A percentile compares a stretch with the other conserved stretches of the same genome.
Conservation (phyloP, 2,888 invertebrate species). For the Polymixis lichenea region DNA sequence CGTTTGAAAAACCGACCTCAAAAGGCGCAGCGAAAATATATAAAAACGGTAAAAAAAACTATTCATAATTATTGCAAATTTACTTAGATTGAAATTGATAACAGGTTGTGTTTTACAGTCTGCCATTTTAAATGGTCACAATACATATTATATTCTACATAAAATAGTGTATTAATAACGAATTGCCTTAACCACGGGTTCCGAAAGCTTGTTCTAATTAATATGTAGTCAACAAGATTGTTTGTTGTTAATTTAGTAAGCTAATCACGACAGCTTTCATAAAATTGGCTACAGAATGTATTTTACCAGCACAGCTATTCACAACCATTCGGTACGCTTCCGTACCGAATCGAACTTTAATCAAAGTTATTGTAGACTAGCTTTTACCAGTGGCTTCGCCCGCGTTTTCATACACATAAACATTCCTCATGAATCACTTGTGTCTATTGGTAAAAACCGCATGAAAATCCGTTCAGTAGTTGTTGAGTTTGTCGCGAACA, state of each 20-base stretch:
- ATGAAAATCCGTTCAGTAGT: too few species aligned
- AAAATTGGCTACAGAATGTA: too few species aligned
- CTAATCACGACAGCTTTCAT: background rate
- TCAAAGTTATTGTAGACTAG: too few species aligned
- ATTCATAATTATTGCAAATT: background rate
- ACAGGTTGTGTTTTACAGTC: constrained; percentile 13
- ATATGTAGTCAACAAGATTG: background rate
- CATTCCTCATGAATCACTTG: too few species aligned
- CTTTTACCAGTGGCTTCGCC: too few species aligned
- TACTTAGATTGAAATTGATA: background rate
- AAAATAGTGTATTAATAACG: background rate
- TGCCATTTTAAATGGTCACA: constrained; percentile 10
- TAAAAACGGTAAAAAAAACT: constrained; percentile 12
- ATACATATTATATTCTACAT: background rate
- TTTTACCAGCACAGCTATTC: too few species aligned
- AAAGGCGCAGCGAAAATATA: background rate
- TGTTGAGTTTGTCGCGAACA: too few species aligned
- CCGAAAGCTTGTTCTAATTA: background rate
- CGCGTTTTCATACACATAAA: too few species aligned
- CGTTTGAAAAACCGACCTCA: background rate
- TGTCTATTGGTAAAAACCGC: too few species aligned
- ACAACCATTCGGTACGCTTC: too few species aligned
- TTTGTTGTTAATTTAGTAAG: background rate
- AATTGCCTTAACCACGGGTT: constrained; percentile 10
- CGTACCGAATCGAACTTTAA: too few species aligned